phyloP scores from a whole-genome alignment of 2,888 invertebrate genomes.

The Tenthredo mesomela region DNA sequence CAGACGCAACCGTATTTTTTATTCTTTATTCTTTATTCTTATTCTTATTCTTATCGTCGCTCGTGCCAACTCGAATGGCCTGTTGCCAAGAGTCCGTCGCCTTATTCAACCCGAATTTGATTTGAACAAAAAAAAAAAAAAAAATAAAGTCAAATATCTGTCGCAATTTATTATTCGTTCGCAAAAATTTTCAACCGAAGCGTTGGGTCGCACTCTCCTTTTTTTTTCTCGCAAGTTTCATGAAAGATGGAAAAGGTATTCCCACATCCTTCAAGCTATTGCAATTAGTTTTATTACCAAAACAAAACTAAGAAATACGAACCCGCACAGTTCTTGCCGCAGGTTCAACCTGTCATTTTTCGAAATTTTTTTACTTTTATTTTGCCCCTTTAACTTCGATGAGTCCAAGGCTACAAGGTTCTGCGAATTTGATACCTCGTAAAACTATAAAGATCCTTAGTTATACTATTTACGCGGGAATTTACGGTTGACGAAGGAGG shows the following conservation, averaged over 20 bases:
- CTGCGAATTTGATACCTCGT: conserved; percentile 29
- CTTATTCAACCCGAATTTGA: conserved; percentile 58
- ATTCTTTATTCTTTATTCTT: conserved; percentile 62
- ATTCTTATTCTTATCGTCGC: conserved; percentile 51
- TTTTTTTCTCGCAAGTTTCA: background rate
- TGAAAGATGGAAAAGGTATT: background rate
- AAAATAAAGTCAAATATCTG: too few species aligned
- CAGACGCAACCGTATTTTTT: conserved; percentile 55
- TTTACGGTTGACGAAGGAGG: conserved; percentile 16
- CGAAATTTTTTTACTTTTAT: background rate
- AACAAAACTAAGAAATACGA: background rate
- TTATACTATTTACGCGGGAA: background rate
- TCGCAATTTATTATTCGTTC: background rate
- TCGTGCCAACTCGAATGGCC: conserved; percentile 26
- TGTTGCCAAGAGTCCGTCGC: conserved; percentile 60
- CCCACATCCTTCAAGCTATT: background rate
- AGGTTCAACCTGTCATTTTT: conserved; percentile 13
- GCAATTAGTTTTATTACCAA: conserved; percentile 4
- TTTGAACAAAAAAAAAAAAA: background rate
- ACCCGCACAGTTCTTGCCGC: background rate
- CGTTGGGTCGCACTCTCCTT: background rate
- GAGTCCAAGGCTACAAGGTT: background rate
- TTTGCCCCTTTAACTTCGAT: background rate
- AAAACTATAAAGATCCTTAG: background rate
- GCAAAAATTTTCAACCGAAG: background rate